Conservation (phyloP, 2,888 invertebrate species). For the Hirtodrosophila cameraria region DNA sequence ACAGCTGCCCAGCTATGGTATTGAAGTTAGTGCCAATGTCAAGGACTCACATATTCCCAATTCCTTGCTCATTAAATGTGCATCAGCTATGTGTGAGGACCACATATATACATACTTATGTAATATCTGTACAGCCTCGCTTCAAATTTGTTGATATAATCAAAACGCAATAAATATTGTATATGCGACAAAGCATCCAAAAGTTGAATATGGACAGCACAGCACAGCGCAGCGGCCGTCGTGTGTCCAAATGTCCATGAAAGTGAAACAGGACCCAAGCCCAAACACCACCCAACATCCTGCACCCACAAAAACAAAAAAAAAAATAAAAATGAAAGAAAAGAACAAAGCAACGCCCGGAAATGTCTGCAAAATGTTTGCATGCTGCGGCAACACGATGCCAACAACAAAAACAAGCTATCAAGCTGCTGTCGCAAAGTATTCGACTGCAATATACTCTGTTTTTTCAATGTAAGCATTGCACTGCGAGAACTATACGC, state of each 20-base stretch:
- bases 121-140: not conserved
- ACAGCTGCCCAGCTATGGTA: not conserved
- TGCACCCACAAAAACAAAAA: not conserved
- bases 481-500: too few species aligned
- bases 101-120: too few species aligned
- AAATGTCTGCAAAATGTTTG: conserved; percentile 73
- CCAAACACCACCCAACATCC: not conserved
- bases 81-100: conserved; percentile 31
- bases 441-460: too few species aligned
- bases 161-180: conserved; percentile 76
- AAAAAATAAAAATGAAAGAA: not conserved
- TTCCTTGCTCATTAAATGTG: conserved; percentile 45
- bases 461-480: too few species aligned
- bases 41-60: conserved; percentile 27
- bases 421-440: not conserved
- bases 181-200: conserved; percentile 68
- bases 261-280: conserved; percentile 43
- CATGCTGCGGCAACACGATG: conserved; percentile 63
- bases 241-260: conserved; percentile 38
- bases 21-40: conserved; percentile 24
- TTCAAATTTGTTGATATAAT: conserved; percentile 48
- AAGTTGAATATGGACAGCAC: conserved; percentile 62
- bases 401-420: conserved; percentile 32
- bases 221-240: conserved; percentile 25
- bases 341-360: conserved; percentile 27